Base-by-base conservation (phyloP, 2,888 invertebrate species). In the Zelleria hepariella region DNA sequence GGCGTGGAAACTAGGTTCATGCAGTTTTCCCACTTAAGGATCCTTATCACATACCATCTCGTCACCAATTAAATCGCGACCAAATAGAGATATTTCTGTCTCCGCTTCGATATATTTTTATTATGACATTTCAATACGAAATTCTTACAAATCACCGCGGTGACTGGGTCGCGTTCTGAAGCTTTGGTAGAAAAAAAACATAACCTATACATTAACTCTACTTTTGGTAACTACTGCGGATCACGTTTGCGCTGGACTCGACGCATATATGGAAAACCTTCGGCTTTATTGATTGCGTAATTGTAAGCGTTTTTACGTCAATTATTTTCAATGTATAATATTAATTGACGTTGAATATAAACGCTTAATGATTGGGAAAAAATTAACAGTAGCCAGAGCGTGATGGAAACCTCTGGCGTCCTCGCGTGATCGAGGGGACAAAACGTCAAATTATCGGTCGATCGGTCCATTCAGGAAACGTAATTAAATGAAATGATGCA, bases 401-500 rank as follows among this genome's bases (percentile, higher is more conserved):
- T 23, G 57, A 48, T 47, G 47, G 24, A 15, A 42, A 57, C 5
- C 48, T 53, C 51, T 56, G 21, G 59, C 62, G 59, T 63, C 63
- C 64, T 42, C 47, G 56, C 48, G 20, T n/a, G n/a, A 23, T 23
- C 47, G 64, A 67, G 68, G 66, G 63, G 63, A 64, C 66, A 60
- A 68, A 71, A 71, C 68, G 69, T 67, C 62, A 68, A 65, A 68
- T 69, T 75, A 78, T 73, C 71, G 67, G 65, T 66, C 65, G 70
- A 68, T 67, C 68, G 65, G 64, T 61, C 67, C 71, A 76, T 78
- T 77, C 75, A 81, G 85, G 83, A 83, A 85, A 82, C 81, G 80
- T 78, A 84, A 84, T 86, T 82, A 86, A 80, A 85, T 78, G 75
- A 78, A 87, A 85, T 85, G 86, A 83, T 82, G 84, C 87, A 77